These are phyloP conservation scores for Hyles euphorbiae DNA, from an alignment of 1,140 invertebrate genomes.

Conservation along the genomic window DNA sequence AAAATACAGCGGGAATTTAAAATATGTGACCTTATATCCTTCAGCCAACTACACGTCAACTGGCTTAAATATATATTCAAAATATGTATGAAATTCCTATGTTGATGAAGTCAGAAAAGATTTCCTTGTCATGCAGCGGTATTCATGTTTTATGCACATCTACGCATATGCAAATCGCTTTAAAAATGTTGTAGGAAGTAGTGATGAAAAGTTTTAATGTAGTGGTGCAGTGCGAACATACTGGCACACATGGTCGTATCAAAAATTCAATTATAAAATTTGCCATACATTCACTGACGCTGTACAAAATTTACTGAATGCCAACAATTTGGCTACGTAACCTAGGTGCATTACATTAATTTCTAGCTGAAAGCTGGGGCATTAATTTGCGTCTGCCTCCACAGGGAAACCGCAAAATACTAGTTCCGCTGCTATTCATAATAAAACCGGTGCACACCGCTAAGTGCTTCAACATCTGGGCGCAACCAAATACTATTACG, in stretches of 20 bases:
- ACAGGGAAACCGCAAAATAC: conserved; percentile 69
- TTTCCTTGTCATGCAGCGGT: too few species aligned
- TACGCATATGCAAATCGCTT: too few species aligned
- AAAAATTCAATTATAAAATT: conserved; percentile 64
- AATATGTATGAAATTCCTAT: too few species aligned
- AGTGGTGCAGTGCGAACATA: background rate
- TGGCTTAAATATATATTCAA: too few species aligned
- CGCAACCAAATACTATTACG: conserved; percentile 61
- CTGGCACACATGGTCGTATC: conserved; percentile 14
- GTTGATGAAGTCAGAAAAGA: too few species aligned
- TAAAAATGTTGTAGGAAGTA: background rate
- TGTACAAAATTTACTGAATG: conserved; percentile 55
- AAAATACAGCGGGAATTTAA: too few species aligned
- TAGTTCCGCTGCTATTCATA: conserved; percentile 72
- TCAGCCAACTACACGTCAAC: too few species aligned
- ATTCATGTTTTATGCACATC: too few species aligned
- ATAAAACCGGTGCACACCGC: conserved; percentile 68
- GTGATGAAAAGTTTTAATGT: background rate
- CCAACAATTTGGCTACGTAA: conserved; percentile 65
- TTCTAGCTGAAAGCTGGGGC: conserved; percentile 67
- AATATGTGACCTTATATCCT: too few species aligned
- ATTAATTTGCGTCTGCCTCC: conserved; percentile 70
- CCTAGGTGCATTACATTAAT: conserved; percentile 73
- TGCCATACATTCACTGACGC: conserved; percentile 21
- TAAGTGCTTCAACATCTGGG: conserved; percentile 70